These are phyloP conservation scores for Botia kubotai DNA, from an alignment of 2,797 vertebrate species.

Conservation along the genomic window DNA sequence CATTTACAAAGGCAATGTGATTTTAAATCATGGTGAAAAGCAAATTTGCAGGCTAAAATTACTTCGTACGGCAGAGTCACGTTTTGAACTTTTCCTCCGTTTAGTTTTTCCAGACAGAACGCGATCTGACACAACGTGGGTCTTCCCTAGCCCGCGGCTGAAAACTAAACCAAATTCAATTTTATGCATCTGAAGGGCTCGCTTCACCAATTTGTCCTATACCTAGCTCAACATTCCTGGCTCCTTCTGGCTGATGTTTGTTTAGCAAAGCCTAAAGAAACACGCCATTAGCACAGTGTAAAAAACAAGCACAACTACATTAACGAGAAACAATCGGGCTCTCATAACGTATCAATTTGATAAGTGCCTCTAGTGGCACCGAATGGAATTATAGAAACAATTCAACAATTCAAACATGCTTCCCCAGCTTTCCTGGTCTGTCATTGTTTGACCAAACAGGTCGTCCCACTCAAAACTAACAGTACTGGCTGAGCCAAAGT, in stretches of 20 bases:
- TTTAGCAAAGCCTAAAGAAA: neutral
- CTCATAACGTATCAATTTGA: neutral
- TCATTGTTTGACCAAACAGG: too few species aligned
- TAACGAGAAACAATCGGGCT: neutral
- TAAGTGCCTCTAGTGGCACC: neutral
- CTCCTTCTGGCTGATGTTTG: neutral
- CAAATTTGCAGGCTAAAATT: slow-evolving; percentile 1
- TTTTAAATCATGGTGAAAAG: slow-evolving; percentile 18
- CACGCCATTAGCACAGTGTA: too few species aligned
- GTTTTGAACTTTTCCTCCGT: neutral
- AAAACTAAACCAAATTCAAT: slow-evolving; percentile 16
- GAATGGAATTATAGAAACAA: neutral
- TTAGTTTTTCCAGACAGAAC: neutral
- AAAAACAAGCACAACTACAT: neutral
- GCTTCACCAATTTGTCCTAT: slow-evolving; percentile 3
- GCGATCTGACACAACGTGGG: neutral
- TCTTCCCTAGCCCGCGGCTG: neutral
- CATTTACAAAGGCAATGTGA: slow-evolving; percentile 18
- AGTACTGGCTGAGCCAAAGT: too few species aligned
- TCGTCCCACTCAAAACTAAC: too few species aligned
- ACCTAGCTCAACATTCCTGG: neutral
- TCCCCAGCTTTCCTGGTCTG: too few species aligned
- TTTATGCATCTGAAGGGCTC: slow-evolving; percentile 9
- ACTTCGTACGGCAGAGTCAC: neutral
- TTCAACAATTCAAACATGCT: neutral